A percentile compares a stretch with the other conserved stretches of the same genome.
These are phyloP conservation scores for Centroberyx gerrardi DNA, from an alignment of 2,797 vertebrate genomes.

Conservation along the genomic window DNA sequence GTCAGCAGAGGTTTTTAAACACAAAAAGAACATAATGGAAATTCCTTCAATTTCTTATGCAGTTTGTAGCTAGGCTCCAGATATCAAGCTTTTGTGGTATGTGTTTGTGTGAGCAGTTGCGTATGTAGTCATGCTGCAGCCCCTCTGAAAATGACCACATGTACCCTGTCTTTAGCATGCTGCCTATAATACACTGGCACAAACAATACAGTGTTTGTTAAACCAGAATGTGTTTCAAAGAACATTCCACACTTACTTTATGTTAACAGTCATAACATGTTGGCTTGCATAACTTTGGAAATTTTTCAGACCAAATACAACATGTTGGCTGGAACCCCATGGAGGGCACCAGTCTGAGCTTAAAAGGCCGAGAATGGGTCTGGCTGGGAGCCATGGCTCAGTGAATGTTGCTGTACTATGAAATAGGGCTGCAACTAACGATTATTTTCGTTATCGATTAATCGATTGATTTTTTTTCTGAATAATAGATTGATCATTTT, in stretches of 20 bases:
- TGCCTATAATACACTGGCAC: slow-evolving; percentile 6
- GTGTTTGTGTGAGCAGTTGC: slow-evolving; percentile 56
- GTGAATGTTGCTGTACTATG: background rate
- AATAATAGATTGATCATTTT: too few relatives aligned
- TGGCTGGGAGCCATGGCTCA: background rate
- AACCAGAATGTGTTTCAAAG: slow-evolving; percentile 15
- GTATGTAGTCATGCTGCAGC: slow-evolving; percentile 21
- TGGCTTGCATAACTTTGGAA: background rate
- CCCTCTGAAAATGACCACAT: slow-evolving; percentile 44
- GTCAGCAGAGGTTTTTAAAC: slow-evolving; percentile 58
- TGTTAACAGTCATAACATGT: background rate
- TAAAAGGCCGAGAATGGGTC: background rate
- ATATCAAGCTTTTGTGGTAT: slow-evolving; percentile 26
- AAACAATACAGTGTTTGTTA: slow-evolving; percentile 16
- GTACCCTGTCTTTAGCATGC: slow-evolving; percentile 21
- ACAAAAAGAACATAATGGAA: slow-evolving; percentile 46
- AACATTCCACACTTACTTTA: background rate
- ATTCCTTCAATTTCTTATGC: slow-evolving; percentile 36
- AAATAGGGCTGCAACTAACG: background rate
- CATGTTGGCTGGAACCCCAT: background rate
- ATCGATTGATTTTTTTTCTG: too few relatives aligned
- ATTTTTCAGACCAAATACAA: background rate
- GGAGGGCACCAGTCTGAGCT: background rate
- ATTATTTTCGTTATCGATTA: too few relatives aligned
- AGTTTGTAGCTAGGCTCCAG: slow-evolving; percentile 12